phyloP scores from a whole-genome alignment of 2,113 vertebrate species.

The Falcunculus frontatus region DNA sequence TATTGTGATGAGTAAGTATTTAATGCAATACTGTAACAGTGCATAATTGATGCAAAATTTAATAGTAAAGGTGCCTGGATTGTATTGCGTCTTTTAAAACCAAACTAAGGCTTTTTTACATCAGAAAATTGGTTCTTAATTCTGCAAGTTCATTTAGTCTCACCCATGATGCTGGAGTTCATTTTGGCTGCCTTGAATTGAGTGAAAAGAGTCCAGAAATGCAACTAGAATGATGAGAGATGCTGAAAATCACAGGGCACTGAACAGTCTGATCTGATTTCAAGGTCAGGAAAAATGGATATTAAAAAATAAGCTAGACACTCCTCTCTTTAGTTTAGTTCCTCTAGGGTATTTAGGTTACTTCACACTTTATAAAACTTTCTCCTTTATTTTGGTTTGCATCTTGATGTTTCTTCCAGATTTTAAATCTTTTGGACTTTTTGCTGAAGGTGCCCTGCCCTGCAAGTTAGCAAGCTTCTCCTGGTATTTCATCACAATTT shows the following conservation, averaged over 20 bases:
- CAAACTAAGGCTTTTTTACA: not conserved
- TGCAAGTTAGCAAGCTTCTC: not conserved
- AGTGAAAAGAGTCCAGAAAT: not conserved
- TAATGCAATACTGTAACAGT: not conserved
- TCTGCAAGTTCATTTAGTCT: not conserved
- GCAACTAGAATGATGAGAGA: not conserved
- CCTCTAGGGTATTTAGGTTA: not conserved
- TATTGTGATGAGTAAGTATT: not conserved
- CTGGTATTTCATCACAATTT: not conserved
- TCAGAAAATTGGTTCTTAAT: not conserved
- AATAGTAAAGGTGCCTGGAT: not conserved
- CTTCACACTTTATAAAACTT: not conserved
- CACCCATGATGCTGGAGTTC: not conserved
- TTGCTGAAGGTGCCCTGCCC: not conserved
- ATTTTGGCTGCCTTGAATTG: not conserved
- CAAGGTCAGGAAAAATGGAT: not conserved
- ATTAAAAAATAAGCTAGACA: not conserved
- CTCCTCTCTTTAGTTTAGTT: not conserved
- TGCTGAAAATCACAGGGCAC: not conserved
- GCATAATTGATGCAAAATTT: not conserved
- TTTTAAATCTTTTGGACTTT: not conserved
- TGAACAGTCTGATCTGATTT: not conserved
- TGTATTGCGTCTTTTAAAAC: not conserved
- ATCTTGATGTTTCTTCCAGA: not conserved
- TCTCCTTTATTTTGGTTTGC: not conserved